Conservation (phyloP, 1,140 invertebrate species). For the Macrocentrus cingulum region DNA sequence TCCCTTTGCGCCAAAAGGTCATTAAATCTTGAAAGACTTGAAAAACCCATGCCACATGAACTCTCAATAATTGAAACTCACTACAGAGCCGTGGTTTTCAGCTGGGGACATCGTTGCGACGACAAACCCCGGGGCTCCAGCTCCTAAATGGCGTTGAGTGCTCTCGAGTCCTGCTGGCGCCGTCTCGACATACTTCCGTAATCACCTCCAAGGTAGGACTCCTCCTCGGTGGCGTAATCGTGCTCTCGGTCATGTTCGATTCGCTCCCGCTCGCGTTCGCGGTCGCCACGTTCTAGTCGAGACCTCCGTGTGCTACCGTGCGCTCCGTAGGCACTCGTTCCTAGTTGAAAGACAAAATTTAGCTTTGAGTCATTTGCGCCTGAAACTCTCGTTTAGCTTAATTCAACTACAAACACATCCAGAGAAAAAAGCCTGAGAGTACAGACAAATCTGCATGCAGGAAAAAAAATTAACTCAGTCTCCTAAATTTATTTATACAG, state of each 20-base stretch:
- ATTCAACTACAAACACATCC: no score
- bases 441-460: no score
- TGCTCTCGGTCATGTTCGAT: constrained; percentile 36
- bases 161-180: constrained; percentile 53
- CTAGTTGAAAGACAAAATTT: constrained; percentile 24
- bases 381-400: no score
- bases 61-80: no score
- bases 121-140: constrained; percentile 58
- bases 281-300: constrained; percentile 46
- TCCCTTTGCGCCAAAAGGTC: no score
- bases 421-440: no score
- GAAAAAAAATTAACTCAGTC: no score
- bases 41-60: no score
- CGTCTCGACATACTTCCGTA: constrained; percentile 44
- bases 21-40: neutral
- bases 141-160: constrained; percentile 57
- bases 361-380: neutral
- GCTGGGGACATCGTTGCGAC: constrained; percentile 54
- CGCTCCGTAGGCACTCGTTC: constrained; percentile 41
- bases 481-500: no score
- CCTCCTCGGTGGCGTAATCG: constrained; percentile 51
- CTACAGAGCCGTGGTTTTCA: constrained; percentile 57
- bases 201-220: constrained; percentile 41
- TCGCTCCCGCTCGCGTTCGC: constrained; percentile 15
- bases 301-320: constrained; percentile 49